Percentiles rank a stretch among this genome's conserved stretches.
Evolutionary conservation across 2,797 vertebrate species (phyloP).

Genomic region (Odontamblyopus lacepedii): DNA sequence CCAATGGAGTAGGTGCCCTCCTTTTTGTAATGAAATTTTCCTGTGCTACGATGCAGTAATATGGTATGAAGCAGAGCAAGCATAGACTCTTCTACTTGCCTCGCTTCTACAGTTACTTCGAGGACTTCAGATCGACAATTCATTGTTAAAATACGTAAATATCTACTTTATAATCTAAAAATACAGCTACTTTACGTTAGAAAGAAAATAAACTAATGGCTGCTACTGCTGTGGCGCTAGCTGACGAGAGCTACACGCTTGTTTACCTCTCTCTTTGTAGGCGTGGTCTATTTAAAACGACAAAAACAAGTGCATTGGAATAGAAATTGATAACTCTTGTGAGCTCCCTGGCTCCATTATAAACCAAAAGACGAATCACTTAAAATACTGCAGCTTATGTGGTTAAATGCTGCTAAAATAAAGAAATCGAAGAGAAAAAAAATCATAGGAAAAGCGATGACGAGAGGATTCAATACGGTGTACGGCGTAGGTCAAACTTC

Average conservation of each 20-base stretch:
- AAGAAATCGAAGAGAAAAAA: background rate
- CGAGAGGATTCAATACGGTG: slow-evolving; percentile 48
- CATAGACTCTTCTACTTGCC: slow-evolving; percentile 96
- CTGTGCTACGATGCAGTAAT: slow-evolving; percentile 93
- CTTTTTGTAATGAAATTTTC: slow-evolving; percentile 99
- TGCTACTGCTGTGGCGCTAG: slow-evolving; percentile 8
- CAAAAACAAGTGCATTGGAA: background rate
- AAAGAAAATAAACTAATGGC: background rate
- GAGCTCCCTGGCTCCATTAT: background rate
- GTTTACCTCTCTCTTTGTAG: slow-evolving; percentile 53
- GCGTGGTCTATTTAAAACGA: slow-evolving; percentile 9
- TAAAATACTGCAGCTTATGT: slow-evolving; percentile 6
- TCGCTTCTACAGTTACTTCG: slow-evolving; percentile 92
- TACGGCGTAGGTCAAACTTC: slow-evolving; percentile 26
- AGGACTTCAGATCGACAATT: slow-evolving; percentile 96
- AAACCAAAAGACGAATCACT: background rate
- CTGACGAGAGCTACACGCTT: slow-evolving; percentile 30
- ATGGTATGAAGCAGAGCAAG: slow-evolving; percentile 91
- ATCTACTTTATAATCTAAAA: slow-evolving; percentile 20
- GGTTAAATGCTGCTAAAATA: background rate
- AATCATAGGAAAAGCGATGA: background rate
- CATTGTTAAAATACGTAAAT: slow-evolving; percentile 70
- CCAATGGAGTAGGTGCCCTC: slow-evolving; percentile 98
- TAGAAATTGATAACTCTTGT: background rate
- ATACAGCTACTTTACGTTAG: slow-evolving; percentile 19